Evolutionary conservation across 1,140 invertebrate species (phyloP).

Genomic region (Campoletis sonorensis): DNA sequence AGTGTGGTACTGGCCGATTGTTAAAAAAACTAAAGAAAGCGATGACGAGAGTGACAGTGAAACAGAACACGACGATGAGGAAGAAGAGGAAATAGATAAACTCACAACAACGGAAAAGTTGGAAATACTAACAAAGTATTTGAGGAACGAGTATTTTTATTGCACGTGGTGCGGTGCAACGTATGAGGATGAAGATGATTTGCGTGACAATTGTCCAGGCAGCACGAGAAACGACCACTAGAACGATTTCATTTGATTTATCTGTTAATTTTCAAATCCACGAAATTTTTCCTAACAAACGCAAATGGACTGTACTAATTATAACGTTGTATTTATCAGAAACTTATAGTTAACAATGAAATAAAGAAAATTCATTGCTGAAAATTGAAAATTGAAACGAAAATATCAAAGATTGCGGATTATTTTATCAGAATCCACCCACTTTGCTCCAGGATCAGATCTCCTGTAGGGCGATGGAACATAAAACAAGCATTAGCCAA

Average conservation of each 20-base stretch:
- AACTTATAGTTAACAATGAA: conserved; percentile 33
- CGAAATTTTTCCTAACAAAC: neutral
- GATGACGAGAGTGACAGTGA: conserved; percentile 61
- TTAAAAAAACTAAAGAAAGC: conserved; percentile 46
- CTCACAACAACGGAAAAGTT: conserved; percentile 77
- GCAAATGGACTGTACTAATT: neutral
- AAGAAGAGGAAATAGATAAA: conserved; percentile 66
- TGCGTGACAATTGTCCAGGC: conserved; percentile 83
- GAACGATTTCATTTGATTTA: neutral
- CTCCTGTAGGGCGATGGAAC: conserved; percentile 52
- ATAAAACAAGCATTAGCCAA: conserved; percentile 68
- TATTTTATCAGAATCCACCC: neutral
- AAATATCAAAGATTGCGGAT: neutral
- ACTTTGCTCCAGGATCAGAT: neutral
- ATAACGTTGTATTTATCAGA: conserved; percentile 27
- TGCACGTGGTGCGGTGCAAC: conserved; percentile 88
- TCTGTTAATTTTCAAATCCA: conserved; percentile 2
- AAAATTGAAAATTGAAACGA: neutral
- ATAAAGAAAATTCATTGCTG: neutral
- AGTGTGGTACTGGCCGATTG: conserved; percentile 83
- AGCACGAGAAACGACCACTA: conserved; percentile 81
- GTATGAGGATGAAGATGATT: conserved; percentile 81
- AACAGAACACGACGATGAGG: conserved; percentile 68
- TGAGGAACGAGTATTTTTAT: conserved; percentile 83
- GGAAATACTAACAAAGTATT: conserved; percentile 81